Base-by-base conservation (phyloP, 1,140 invertebrate genomes). In the Zaprionus camerounensis region DNA sequence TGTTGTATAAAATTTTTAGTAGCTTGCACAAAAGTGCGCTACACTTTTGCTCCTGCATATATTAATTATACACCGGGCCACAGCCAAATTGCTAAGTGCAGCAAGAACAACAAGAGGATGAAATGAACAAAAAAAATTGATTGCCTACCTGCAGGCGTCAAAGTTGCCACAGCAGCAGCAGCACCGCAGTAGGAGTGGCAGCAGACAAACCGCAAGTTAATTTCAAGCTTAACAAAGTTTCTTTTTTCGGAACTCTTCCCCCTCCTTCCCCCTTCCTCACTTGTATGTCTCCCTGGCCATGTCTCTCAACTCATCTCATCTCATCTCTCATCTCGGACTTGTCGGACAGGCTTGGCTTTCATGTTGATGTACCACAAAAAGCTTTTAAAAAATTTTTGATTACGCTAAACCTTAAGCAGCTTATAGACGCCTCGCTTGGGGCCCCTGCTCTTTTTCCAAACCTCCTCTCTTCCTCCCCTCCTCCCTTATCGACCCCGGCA, bases 301-400 rank as follows among this genome's bases (percentile, higher is more conserved):
- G 31, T 34, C 62, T 59, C 28, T 63, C 46, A 46, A 26, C 57
- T 51, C 17, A 22, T 55, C 63, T 55, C 28, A 44, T 49, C 66
- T 59, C 57, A 69, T 53, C 67, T 49, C 41, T 57, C 41, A 58
- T 58, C 53, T 61, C 41, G 67, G 44, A 38, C 41, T 69, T 53
- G 66, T 61, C 68, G 44, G 61, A 59, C 68, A 62, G 63, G 69
- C 63, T 68, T 76, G 74, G 68, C 75, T 81, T 68, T 81, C 84
- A 73, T 78, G 74, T 73, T 81, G 81, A 88, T 80, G 82, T 91
- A 85, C 81, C 85, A 80, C 79, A 82, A 73, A 90, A 90, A 82
- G 85, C 85, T 90, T 90, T 90, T 90, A 90, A 90, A 91, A 90
- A 86, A 77, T 88, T 88, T 88, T 88, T 88, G 84, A 83, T 86